A percentile compares a stretch with the other conserved stretches of the same genome.
These are phyloP conservation scores for Bombus confusus DNA, from an alignment of 1,140 invertebrate genomes.

Conservation along the genomic window DNA sequence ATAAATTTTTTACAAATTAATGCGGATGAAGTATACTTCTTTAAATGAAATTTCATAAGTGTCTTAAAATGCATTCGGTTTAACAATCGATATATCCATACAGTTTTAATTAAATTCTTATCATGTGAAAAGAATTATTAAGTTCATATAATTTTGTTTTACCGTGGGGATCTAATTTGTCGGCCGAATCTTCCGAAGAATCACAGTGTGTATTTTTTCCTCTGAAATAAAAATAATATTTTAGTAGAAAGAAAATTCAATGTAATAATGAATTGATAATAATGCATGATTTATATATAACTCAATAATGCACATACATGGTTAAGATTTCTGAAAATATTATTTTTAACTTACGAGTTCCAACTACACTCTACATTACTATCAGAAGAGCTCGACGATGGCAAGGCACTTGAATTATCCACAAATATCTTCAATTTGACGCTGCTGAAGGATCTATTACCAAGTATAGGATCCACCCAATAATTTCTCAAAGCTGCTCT, in stretches of 20 bases:
- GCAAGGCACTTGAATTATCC: accelerated
- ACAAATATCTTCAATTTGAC: not conserved
- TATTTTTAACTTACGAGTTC: not conserved
- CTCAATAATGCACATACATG: too few relatives aligned
- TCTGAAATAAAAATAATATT: conserved; percentile 10
- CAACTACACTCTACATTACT: not conserved
- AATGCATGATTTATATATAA: too few relatives aligned
- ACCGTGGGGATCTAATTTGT: conserved; percentile 67
- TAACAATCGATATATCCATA: not conserved
- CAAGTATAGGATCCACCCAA: not conserved
- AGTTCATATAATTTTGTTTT: not conserved
- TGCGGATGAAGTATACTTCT: too few relatives aligned
- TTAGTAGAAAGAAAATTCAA: not conserved
- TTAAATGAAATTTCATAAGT: too few relatives aligned
- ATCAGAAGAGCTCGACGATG: not conserved
- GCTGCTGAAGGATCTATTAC: too few relatives aligned
- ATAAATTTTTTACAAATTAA: not conserved
- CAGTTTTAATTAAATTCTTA: not conserved
- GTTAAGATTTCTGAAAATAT: not conserved
- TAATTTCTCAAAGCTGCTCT: conserved; percentile 30
- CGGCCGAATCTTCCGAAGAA: conserved; percentile 53
- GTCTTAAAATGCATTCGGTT: not conserved
- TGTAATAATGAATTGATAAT: not conserved
- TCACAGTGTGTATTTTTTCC: conserved; percentile 53
- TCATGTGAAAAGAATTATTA: not conserved